Percentiles rank a stretch among this genome's conserved stretches.
Conservation (phyloP, 2,888 invertebrate genomes). For the Macaria liturata region DNA sequence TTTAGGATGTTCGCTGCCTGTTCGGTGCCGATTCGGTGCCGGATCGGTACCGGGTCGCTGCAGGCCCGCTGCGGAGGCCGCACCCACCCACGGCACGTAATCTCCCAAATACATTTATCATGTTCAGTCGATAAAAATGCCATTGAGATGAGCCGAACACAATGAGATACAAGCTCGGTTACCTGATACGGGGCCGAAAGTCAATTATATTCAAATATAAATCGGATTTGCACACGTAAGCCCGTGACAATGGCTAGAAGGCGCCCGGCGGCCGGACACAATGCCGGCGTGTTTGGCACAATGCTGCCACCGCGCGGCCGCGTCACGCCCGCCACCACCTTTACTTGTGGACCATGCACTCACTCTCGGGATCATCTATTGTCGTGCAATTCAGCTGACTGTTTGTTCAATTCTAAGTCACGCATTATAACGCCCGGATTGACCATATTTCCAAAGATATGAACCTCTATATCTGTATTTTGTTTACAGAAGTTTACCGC, state of each 20-base stretch:
- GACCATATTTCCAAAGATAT: no score
- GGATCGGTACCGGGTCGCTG: no score
- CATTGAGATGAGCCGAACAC: conserved; percentile 76
- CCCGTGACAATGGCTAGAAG: conserved; percentile 73
- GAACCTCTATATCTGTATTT: no score
- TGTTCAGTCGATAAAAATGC: conserved; percentile 79
- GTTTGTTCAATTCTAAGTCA: conserved; percentile 9
- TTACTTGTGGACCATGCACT: conserved; percentile 59
- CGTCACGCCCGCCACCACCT: conserved; percentile 48
- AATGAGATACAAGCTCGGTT: conserved; percentile 70
- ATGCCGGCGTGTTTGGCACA: conserved; percentile 42
- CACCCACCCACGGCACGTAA: conserved; percentile 71
- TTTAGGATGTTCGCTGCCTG: no score
- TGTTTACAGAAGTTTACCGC: no score
- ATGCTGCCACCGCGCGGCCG: conserved; percentile 42
- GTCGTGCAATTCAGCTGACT: conserved; percentile 28
- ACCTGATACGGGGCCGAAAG: conserved; percentile 77
- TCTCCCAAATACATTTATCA: conserved; percentile 81
- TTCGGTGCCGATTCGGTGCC: no score
- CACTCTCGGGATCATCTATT: conserved; percentile 48
- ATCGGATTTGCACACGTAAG: conserved; percentile 83
- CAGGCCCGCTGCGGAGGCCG: conserved; percentile 21
- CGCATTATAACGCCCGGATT: no score
- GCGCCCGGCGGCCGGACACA: conserved; percentile 53
- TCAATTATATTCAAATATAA: conserved; percentile 84